Evolutionary conservation across 2,113 vertebrate species (phyloP).

Genomic region (Phycodurus eques): DNA sequence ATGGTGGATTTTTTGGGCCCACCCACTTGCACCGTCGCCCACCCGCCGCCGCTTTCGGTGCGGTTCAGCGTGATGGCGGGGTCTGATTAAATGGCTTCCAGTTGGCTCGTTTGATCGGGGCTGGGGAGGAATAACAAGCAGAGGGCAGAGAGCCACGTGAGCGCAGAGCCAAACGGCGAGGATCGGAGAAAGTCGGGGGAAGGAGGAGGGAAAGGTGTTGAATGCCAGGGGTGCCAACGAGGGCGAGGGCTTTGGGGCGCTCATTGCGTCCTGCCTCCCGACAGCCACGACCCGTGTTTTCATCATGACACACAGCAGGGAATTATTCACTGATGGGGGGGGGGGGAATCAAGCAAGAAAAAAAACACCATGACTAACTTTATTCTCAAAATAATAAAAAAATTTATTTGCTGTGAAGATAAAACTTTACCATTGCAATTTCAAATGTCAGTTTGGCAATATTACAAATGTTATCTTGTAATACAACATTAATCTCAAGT

Average conservation of each 20-base stretch:
- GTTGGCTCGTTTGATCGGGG: constrained; percentile 71
- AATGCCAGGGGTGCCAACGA: constrained; percentile 1
- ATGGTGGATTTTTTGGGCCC: constrained; percentile 40
- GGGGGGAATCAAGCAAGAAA: too few relatives aligned
- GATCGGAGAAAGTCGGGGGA: constrained; percentile 7
- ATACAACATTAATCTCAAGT: too few relatives aligned
- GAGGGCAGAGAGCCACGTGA: constrained; percentile 58
- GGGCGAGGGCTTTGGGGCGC: constrained; percentile 19
- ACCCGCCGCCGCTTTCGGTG: constrained; percentile 29
- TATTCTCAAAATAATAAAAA: too few relatives aligned
- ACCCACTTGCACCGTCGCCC: constrained; percentile 20
- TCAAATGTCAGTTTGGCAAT: too few relatives aligned
- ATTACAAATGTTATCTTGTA: too few relatives aligned
- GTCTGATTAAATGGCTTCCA: constrained; percentile 75
- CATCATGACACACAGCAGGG: not conserved
- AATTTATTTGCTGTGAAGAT: too few relatives aligned
- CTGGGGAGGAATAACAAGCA: constrained; percentile 73
- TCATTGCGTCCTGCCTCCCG: constrained; percentile 48
- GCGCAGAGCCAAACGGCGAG: constrained; percentile 49
- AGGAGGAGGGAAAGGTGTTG: not conserved
- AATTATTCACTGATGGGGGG: not conserved
- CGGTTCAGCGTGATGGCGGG: constrained; percentile 27
- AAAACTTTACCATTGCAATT: too few relatives aligned
- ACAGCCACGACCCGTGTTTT: constrained; percentile 5
- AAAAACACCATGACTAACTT: too few relatives aligned